Evolutionary conservation across 37 sponge, comb jelly and placozoan genomes (phyloP), one percentile per base, ranked within the genome.

Genomic region (Tethya wilhelma): DNA sequence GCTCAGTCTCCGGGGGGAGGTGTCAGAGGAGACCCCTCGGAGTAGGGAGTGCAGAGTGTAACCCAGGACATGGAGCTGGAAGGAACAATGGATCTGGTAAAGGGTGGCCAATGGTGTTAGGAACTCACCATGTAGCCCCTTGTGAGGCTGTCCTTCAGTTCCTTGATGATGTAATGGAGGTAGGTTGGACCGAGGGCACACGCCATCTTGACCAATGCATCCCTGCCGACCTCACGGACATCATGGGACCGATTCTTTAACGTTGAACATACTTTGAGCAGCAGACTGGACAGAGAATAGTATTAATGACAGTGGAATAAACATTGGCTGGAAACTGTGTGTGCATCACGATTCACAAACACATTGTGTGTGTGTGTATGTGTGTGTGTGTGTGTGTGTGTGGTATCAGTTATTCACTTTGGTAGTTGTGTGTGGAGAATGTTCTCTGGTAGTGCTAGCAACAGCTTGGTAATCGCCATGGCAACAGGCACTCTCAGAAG

Each of bases 61-160:
- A 38, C 74, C 71, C 55, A 97, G 56, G 4, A 97, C 87, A 60
- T 97, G 97, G 12, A 96, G 69, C 97, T 94, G 58, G 22, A 39
- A 26, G 58, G n/a, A 26, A 31, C 11, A 2, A 56, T 56, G 6
- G 68, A 9, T 67, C 40, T 36, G 23, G 38, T 9, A 67, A 8
- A 67, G 6, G 11, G 23, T 67, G 29, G 38, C 12, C 68, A 32
- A 72, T 46, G 43, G 1, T 44, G 55, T 43, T 44, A 2, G n/a
- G n/a, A n/a, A 3, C 71, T 19, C 31, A 95, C 96, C 93, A 94
- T 94, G 68, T 91, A 97, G 29, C 97, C 97, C 39, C 87, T 80
- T 17, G 77, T 89, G 20, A 97, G 87, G 0, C 71, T 17, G 6
- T 89, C 86, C 67, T 86, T 91, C 92, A 97, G 79, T 79, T 97